Evolutionary conservation across 2,113 vertebrate species (phyloP), one percentile per base, ranked within the genome.

Genomic region (Megaleporinus macrocephalus): DNA sequence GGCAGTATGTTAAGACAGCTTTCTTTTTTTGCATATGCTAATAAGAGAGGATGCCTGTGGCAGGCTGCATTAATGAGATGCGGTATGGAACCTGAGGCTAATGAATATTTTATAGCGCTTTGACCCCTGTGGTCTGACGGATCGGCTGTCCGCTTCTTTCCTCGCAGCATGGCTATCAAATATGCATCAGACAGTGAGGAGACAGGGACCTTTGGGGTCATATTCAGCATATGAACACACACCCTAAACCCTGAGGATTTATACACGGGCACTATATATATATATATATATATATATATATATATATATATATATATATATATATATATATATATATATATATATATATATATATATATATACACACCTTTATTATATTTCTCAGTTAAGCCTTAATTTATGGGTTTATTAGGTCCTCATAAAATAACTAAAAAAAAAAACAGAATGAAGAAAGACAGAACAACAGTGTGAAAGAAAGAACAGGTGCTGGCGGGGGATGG

Each of bases 41-140:
- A 22, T 53, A 33, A 26, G 55, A 61, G 63, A 20, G 26, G 27
- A 27, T 70, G 66, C 11, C 29, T 69, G 63, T 69, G 22, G 47
- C 2, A 44, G 69, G 63, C 22, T 26, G 29, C 15, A 53, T 41
- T 30, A 79, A 78, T 47, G 78, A 78, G 22, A 78, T 78, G 70
- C 18, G 30, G 81, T 29, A 73, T 61, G 33, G 47, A 76, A 55
- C 80, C 41, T 69, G 68, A 16, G 22, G 59, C 44, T 73, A 36
- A 70, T 81, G 0, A 81, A 86, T 86, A 78, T 81, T 86, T 84
- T 49, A 84, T 80, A 78, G 26, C 13, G 61, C 44, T 80, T 68
- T 79, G 36, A 77, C 62, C 55, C 85, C 72, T 78, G 79, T 65
- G 66, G 78, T 70, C 69, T 83, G 53, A 59, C 16, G 71, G 74